Evolutionary conservation across 2,797 vertebrate species (phyloP), one percentile per base, ranked within the genome.

Genomic region (Sebastes diploproa): DNA sequence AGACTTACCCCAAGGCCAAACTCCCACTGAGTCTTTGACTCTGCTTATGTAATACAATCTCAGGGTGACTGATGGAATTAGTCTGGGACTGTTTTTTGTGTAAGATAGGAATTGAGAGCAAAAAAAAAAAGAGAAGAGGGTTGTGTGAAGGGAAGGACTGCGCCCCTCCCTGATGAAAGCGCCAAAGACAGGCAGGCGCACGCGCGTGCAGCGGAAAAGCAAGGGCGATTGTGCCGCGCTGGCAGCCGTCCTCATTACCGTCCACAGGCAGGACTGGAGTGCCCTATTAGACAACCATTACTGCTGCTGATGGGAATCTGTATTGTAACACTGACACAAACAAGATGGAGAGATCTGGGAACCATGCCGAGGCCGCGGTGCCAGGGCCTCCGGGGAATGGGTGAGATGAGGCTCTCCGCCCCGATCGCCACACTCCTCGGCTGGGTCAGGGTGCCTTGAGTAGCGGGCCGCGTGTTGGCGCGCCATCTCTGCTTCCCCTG

Each of bases 211-310:
- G 75, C 16, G 74, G 42, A 79, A 75, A 73, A 71, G 73, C 62
- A 78, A 81, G 80, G 76, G 61, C 50, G 75, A 71, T 77, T 86
- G 82, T 92, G 82, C 74, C 68, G 27, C 34, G 22, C 77, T 86
- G 86, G 88, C 89, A 90, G 84, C 79, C 79, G 7, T 90, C 88
- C 90, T 92, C 88, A 91, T 93, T 91, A 91, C 82, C 55, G 71
- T 88, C 78, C 81, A 84, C 82, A 77, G 86, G 73, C 86, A 88
- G 85, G 83, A 81, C 86, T 82, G 85, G 85, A 91, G 89, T 86
- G 85, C 77, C 78, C 90, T 89, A 93, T 88, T 92, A 92, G 88
- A 91, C 92, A 63, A 83, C 75, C 87, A 92, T 93, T 91, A 93
- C 84, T 62, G 86, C 86, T 42, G 75, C 87, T 91, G 92, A 92